These are phyloP conservation scores for Limosa lapponica DNA, from an alignment of 2,797 vertebrate genomes.

Conservation along the genomic window DNA sequence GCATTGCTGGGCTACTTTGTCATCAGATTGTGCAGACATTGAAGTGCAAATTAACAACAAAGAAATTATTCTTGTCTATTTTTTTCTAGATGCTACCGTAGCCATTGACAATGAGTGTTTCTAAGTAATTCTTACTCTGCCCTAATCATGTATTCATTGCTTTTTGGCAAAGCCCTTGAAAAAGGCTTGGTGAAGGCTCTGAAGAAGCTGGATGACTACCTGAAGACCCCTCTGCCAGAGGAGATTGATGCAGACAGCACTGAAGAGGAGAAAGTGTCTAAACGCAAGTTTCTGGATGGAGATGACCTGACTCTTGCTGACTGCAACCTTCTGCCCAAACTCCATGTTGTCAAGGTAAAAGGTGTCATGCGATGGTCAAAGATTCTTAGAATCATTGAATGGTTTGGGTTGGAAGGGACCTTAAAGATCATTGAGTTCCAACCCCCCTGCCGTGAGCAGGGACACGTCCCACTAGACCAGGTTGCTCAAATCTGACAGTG, in stretches of 20 bases:
- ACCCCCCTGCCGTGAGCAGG: not conserved
- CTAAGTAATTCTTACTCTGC: not conserved
- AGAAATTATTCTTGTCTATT: not conserved
- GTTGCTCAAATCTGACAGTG: not conserved
- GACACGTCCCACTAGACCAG: not conserved
- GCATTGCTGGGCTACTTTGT: not conserved
- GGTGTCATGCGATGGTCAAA: not conserved
- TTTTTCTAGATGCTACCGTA: not conserved
- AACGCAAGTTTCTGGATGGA: slow-evolving; percentile 91
- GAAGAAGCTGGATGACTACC: slow-evolving; percentile 91
- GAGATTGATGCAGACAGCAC: slow-evolving; percentile 88
- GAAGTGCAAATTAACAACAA: not conserved
- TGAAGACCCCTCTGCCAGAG: slow-evolving; percentile 87
- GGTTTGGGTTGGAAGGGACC: not conserved
- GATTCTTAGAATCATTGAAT: not conserved
- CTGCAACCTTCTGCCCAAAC: slow-evolving; percentile 98
- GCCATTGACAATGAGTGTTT: not conserved
- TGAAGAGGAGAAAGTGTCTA: slow-evolving; percentile 86
- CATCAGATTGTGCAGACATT: not conserved
- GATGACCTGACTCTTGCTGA: slow-evolving; percentile 94
- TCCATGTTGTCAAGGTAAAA: slow-evolving; percentile 96
- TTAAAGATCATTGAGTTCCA: not conserved
- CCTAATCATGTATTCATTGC: not conserved
- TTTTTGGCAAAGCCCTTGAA: slow-evolving; percentile 83
- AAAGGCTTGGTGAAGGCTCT: slow-evolving; percentile 88